Conservation (phyloP, 2,888 invertebrate species). For the Notodonta ziczac region DNA sequence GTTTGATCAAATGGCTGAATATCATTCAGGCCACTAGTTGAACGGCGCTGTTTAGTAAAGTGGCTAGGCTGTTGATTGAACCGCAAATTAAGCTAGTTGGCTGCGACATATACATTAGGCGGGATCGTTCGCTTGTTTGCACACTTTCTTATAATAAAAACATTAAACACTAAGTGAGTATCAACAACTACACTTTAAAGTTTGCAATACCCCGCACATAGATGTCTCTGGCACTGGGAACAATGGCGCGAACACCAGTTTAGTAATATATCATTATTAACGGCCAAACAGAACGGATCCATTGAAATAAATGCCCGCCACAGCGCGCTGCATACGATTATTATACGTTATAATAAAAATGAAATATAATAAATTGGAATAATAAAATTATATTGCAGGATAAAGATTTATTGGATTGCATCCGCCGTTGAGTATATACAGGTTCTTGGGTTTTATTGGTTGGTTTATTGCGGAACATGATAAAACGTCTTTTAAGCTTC, state of each 20-base stretch:
- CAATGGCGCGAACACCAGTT: conserved; percentile 36
- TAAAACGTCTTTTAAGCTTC: too few relatives aligned
- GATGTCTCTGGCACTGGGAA: conserved; percentile 15
- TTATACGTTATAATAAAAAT: conserved; percentile 44
- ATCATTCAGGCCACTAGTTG: too few relatives aligned
- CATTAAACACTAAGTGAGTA: too few relatives aligned
- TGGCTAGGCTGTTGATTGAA: too few relatives aligned
- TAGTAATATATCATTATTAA: conserved; percentile 52
- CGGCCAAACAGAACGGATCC: conserved; percentile 50
- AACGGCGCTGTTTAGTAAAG: too few relatives aligned
- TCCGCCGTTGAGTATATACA: background rate
- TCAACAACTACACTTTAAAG: background rate
- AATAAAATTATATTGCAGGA: conserved; percentile 4
- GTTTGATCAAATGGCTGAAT: too few relatives aligned
- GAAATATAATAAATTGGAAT: conserved; percentile 25
- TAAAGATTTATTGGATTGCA: conserved; percentile 1
- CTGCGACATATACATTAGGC: too few relatives aligned
- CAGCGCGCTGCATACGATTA: conserved; percentile 45
- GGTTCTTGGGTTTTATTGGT: background rate
- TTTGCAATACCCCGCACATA: background rate
- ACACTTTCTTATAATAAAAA: too few relatives aligned
- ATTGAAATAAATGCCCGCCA: conserved; percentile 52
- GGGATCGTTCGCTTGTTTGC: too few relatives aligned
- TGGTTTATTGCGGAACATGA: background rate
- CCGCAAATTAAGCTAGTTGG: too few relatives aligned